Evolutionary conservation across 1,140 invertebrate genomes (phyloP).

Genomic region (Sitobion miscanthi): DNA sequence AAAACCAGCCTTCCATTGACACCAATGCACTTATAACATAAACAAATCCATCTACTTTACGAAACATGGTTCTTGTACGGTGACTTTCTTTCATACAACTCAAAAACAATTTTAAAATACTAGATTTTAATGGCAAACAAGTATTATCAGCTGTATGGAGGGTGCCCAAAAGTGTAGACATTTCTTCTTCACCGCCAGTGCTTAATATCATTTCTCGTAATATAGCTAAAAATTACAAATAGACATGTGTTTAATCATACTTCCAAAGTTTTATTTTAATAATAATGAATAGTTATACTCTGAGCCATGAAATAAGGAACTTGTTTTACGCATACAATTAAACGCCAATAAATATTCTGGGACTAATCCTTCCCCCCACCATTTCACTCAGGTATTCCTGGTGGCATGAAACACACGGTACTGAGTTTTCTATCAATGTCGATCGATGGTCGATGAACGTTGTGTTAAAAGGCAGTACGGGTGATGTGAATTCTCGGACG

Average conservation of each 20-base stretch:
- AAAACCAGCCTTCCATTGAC: constrained; percentile 85
- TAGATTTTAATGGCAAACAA: constrained; percentile 83
- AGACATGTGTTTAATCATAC: neutral
- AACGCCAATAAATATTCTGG: too few species aligned
- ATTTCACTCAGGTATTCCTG: too few species aligned
- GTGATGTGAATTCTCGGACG: too few species aligned
- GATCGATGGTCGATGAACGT: too few species aligned
- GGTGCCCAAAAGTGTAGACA: constrained; percentile 87
- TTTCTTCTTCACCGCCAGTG: constrained; percentile 92
- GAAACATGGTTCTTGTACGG: constrained; percentile 92
- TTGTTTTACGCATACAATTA: too few species aligned
- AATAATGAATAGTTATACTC: neutral
- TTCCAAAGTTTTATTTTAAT: neutral
- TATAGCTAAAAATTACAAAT: constrained; percentile 65
- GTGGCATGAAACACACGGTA: too few species aligned
- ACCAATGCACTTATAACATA: constrained; percentile 96
- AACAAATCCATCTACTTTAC: constrained; percentile 95
- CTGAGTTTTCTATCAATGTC: too few species aligned
- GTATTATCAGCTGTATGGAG: constrained; percentile 85
- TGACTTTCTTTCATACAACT: constrained; percentile 92
- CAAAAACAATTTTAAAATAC: constrained; percentile 87
- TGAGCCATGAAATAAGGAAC: too few species aligned
- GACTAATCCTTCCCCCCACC: too few species aligned
- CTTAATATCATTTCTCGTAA: constrained; percentile 88
- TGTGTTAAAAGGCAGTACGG: too few species aligned